Percentiles rank a stretch among this genome's conserved stretches.
Conservation (phyloP, 2,797 vertebrate species). For the Champsocephalus gunnari region DNA sequence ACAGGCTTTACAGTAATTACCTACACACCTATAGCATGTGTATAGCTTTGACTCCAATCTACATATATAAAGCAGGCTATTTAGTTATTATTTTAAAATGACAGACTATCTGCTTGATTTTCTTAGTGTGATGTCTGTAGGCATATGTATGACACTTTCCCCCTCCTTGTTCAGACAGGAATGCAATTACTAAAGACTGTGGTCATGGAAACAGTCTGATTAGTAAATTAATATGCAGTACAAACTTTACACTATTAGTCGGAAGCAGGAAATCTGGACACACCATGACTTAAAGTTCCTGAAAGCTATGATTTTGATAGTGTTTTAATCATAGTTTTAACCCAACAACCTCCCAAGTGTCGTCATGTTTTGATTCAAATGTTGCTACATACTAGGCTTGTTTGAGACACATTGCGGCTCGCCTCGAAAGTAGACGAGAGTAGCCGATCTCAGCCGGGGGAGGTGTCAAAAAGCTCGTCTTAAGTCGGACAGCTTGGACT, state of each 20-base stretch:
- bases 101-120: no score
- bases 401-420: no score
- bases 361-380: background rate
- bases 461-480: no score
- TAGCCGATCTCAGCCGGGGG: no score
- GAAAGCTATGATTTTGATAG: background rate
- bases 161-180: background rate
- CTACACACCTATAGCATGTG: background rate
- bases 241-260: background rate
- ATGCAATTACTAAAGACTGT: background rate
- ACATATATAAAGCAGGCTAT: background rate
- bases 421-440: no score
- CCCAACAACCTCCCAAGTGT: background rate
- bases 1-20: conserved; percentile 26
- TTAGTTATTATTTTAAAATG: background rate
- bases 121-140: background rate
- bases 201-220: background rate
- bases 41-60: background rate
- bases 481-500: no score
- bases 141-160: background rate
- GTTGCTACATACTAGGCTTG: background rate
- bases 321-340: no score
- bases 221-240: background rate
- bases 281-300: background rate
- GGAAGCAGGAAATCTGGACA: background rate